Percentiles rank a stretch among this genome's conserved stretches.
phyloP scores from a whole-genome alignment of 2,797 vertebrate species.

The Ceryle rudis region DNA sequence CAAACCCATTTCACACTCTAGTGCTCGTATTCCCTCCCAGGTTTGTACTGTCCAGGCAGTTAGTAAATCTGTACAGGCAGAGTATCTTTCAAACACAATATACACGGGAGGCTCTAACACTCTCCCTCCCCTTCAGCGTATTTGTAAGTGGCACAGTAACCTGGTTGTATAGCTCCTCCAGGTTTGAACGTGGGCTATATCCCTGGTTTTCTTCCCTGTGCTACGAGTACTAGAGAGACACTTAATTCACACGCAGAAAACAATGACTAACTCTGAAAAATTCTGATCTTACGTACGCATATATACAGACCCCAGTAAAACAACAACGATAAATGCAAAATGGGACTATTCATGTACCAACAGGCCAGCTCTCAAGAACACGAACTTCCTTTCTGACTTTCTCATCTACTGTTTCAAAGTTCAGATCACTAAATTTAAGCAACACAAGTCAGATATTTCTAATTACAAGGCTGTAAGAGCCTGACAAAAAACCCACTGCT shows the following conservation, averaged over 20 bases:
- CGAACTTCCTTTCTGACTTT: neutral
- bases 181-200: neutral
- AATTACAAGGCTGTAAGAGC: neutral
- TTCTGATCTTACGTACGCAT: neutral
- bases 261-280: neutral
- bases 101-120: neutral
- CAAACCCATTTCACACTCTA: neutral
- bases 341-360: neutral
- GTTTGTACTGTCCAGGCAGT: neutral
- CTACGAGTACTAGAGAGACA: neutral
- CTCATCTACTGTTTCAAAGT: neutral
- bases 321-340: neutral
- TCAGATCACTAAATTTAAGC: neutral
- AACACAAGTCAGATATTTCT: neutral
- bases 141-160: constrained; percentile 14
- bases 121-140: neutral
- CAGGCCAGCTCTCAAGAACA: neutral
- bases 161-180: neutral
- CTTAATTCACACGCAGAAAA: neutral
- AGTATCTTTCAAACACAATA: neutral
- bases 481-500: neutral
- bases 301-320: neutral
- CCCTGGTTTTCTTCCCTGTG: neutral
- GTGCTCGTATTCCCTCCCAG: neutral
- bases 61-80: neutral